Evolutionary conservation across 2,888 invertebrate species (phyloP), one percentile per base, ranked within the genome.

Genomic region (Eristalis pertinax): DNA sequence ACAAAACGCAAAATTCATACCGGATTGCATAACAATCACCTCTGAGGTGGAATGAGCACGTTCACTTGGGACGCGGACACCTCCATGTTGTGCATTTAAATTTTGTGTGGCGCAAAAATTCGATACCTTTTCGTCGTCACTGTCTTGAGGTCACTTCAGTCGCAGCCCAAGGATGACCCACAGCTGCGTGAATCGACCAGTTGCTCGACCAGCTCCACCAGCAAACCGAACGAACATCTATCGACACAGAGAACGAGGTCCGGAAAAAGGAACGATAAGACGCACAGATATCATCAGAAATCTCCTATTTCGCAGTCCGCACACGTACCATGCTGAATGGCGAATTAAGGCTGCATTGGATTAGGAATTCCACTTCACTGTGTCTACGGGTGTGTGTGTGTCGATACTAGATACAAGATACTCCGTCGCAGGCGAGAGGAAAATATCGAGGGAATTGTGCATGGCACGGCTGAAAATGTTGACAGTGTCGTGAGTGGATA

Each of bases 281-380:
- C 41, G 35, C 26, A 50, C 62, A 50, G 26, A 78, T 26, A 78
- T 35, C 38, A 72, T 60, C 56, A 79, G 64, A 78, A 64, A 58
- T 79, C 65, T 60, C 22, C 19, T 15, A 64, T 58, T 79, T 72
- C 32, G 41, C 29, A 79, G 78, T 79, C 70, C 65, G n/a, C 65
- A n/a, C 78, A 79, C 78, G 78, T 79, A 72, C 29, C 26, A 64
- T 38, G 70, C 64, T 78, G 78, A 78, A 78, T 78, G 69, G 78
- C 38, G 78, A 78, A 78, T 70, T 65, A 78, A 78, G 70, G 58
- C 78, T 78, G 70, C 78, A 78, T 70, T 64, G 70, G 78, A 70
- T 78, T 70, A 78, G 70, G 70, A 77, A 78, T 78, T 63, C 68
- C 50, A 50, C 50, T 50, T 19, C n/a, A 8, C 19, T 50, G 19